Percentiles rank a stretch among this genome's conserved stretches.
These are phyloP conservation scores for Nibea albiflora DNA, from an alignment of 2,113 vertebrate species.

Conservation along the genomic window DNA sequence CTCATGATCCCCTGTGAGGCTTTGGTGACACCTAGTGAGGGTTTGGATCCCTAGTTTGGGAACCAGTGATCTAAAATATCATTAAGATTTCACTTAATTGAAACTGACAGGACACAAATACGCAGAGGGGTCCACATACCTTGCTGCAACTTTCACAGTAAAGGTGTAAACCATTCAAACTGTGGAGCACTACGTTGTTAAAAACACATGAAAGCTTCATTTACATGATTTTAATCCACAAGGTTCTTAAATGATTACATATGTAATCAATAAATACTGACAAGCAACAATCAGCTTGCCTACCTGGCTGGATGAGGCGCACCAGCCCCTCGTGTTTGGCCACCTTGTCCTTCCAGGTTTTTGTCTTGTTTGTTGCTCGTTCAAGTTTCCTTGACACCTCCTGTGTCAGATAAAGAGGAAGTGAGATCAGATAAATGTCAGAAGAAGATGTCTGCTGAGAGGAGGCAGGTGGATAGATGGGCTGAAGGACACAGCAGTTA, in stretches of 20 bases:
- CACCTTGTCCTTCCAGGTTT: conserved; percentile 96
- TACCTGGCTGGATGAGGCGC: conserved; percentile 95
- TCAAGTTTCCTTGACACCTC: conserved; percentile 91
- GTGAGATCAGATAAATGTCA: background rate
- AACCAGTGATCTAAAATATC: no score
- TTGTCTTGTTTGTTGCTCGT: conserved; percentile 89
- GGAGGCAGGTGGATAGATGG: background rate
- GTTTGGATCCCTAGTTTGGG: no score
- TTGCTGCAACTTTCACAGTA: background rate
- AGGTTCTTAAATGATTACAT: background rate
- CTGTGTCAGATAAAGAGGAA: conserved; percentile 75
- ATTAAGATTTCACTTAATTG: background rate
- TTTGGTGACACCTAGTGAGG: no score
- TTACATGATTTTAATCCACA: background rate
- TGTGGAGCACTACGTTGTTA: background rate
- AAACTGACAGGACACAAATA: background rate
- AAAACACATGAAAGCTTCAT: background rate
- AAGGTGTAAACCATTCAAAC: background rate
- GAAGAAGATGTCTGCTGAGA: background rate
- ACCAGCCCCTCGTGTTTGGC: conserved; percentile 94
- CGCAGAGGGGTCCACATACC: background rate
- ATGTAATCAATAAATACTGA: background rate
- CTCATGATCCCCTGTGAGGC: no score
- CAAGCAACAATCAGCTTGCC: background rate
- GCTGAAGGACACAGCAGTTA: background rate